Evolutionary conservation across 2,797 vertebrate species (phyloP), one percentile per base, ranked within the genome.

Genomic region (Pantherophis alleghaniensis): DNA sequence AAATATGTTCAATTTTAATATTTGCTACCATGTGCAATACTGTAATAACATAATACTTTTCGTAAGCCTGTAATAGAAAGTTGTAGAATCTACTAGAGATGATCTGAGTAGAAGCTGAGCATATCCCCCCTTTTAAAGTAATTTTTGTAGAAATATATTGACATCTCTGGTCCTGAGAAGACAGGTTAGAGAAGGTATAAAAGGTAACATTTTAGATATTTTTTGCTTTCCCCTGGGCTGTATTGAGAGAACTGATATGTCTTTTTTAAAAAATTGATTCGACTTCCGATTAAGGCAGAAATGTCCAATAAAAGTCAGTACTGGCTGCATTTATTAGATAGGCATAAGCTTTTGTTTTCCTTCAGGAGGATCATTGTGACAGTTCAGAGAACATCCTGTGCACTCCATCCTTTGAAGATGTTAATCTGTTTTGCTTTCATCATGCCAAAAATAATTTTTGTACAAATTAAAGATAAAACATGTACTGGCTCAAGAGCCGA

Each of bases 401-500:
- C 47, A 47, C 9, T 92, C 32, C 69, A 55, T 57, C 53, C 32
- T 26, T 66, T 92, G 51, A 26, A 88, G 61, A 88, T 74, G 32
- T 37, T 90, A 66, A 74, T 90, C 63, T 56, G 63, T 53, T 32
- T 92, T 88, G 12, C 60, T 69, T 66, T 88, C 56, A 61, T 66
- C 60, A 87, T 74, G 26, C 87, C 37, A 92, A 74, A 56, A 56
- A 22, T 26, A 88, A 10, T 53, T 24, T 91, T 87, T 91, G 47
- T 87, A n/a, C 53, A 37, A 91, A 91, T 91, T 14, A 91, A 92
- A 66, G 59, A 57, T 26, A 37, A n/a, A 92, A 28, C 56, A n/a
- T 88, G 9, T 88, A 26, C n/a, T 87, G 7, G 20, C 60, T 24
- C 20, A 55, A 24, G 10, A 24, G 26, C 42, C 1, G 1, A 18